Evolutionary conservation across 2,888 invertebrate genomes (phyloP).

Genomic region (Pinctada fucata): DNA sequence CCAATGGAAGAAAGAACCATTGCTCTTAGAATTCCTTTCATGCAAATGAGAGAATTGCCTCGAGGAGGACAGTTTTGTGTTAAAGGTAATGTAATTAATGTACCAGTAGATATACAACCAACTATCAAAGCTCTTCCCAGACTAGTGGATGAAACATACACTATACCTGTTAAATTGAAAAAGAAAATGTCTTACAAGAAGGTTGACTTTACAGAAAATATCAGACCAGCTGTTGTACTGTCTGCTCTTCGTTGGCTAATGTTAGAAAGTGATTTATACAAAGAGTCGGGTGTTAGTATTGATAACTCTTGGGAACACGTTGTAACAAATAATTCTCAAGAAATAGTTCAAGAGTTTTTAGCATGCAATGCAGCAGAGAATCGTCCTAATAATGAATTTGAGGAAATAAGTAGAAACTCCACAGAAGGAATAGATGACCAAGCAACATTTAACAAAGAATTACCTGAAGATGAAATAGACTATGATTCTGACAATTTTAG

Average conservation of each 20-base stretch:
- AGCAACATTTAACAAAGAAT: too few relatives aligned
- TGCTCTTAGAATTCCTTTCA: too few relatives aligned
- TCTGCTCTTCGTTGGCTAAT: slow-evolving; percentile 42
- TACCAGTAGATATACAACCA: slow-evolving; percentile 6
- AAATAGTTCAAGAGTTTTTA: slow-evolving; percentile 23
- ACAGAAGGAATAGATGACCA: too few relatives aligned
- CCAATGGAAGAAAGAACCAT: slow-evolving; percentile 16
- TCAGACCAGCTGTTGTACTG: slow-evolving; percentile 35
- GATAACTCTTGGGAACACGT: slow-evolving; percentile 36
- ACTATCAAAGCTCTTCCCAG: slow-evolving; percentile 42
- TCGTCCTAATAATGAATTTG: too few relatives aligned
- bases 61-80: too few relatives aligned
- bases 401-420: too few relatives aligned
- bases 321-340: slow-evolving; percentile 5
- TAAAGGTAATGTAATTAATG: too few relatives aligned
- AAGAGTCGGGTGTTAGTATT: slow-evolving; percentile 23
- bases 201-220: slow-evolving; percentile 17
- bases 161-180: slow-evolving; percentile 49
- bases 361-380: not conserved
- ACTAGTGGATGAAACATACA: slow-evolving; percentile 38
- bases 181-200: slow-evolving; percentile 35
- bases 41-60: too few relatives aligned
- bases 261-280: slow-evolving; percentile 32
- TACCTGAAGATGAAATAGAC: not conserved
- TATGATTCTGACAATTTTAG: too few relatives aligned